Evolutionary conservation across 2,888 invertebrate genomes (phyloP), one percentile per base, ranked within the genome.

Genomic region (Cremastobaeus sp.): DNA sequence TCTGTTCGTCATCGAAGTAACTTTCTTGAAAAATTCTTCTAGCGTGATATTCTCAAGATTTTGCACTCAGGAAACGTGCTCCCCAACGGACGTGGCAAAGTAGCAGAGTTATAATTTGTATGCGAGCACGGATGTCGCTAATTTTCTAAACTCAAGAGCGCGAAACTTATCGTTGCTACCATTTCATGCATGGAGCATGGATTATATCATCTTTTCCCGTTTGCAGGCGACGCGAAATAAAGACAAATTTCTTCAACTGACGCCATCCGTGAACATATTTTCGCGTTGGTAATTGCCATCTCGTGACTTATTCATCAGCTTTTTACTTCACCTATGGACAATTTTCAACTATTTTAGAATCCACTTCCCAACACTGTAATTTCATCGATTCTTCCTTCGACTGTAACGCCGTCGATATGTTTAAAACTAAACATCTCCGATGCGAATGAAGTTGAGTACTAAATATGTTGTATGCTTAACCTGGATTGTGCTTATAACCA

Each of bases 61-160:
- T 83, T 80, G 83, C 84, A 84, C 81, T 80, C 78, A 82, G 82
- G 80, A 78, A 81, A 78, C 59, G 77, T 77, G 65, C 78, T 78
- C 83, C 83, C 83, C 83, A 84, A 85, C 82, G 77, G 82, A 75
- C 77, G 81, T 76, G 77, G 20, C 75, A 73, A 77, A 76, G n/a
- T n/a, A n/a, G 78, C 74, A 78, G 78, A 79, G 78, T 78, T 79
- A 78, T 80, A 78, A 81, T 83, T 82, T 81, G 78, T 69, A 79
- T 76, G 76, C 77, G 79, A 80, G 81, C 80, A 81, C 84, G 84
- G 83, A 83, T 83, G 83, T 81, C 79, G 79, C 82, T 84, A 83
- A 84, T 85, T 84, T 84, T 82, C 81, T 81, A 81, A 79, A 77
- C 80, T 79, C 45, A 65, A 41, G 79, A 80, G 79, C 82, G 79